Evolutionary conservation across 2,888 invertebrate species (phyloP).

Genomic region (Plebejus argus): DNA sequence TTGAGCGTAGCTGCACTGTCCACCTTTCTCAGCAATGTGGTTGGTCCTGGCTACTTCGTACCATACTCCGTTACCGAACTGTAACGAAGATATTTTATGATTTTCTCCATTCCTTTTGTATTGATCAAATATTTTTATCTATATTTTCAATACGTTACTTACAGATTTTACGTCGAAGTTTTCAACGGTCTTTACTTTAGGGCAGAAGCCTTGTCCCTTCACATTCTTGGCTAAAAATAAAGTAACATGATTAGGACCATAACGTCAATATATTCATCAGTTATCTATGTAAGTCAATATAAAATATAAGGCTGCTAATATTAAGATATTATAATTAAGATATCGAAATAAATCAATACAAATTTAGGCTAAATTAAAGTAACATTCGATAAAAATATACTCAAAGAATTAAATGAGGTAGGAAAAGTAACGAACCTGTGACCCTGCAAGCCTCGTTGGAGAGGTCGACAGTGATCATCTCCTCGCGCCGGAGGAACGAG

Average conservation of each 20-base stretch:
- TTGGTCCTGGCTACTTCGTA: constrained; percentile 45
- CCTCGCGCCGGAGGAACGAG: constrained; percentile 15
- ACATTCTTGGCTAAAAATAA: constrained; percentile 1
- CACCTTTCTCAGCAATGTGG: constrained; percentile 38
- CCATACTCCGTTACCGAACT: constrained; percentile 57
- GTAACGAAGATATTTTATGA: not conserved
- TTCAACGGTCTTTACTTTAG: constrained; percentile 58
- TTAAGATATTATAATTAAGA: too few species aligned
- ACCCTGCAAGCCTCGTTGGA: constrained; percentile 4
- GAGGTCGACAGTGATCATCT: not conserved
- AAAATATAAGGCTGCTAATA: too few species aligned
- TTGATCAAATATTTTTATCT: too few species aligned
- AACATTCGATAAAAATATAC: too few species aligned
- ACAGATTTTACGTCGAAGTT: constrained; percentile 61
- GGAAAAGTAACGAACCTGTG: not conserved
- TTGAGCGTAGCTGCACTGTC: constrained; percentile 66
- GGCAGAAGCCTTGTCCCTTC: constrained; percentile 46
- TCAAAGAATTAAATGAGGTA: not conserved
- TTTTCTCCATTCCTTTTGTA: not conserved
- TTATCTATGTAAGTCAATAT: too few species aligned
- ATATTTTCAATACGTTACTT: constrained; percentile 38
- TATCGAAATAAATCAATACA: too few species aligned
- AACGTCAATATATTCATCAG: not conserved
- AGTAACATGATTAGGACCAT: not conserved
- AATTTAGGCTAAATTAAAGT: too few species aligned